Evolutionary conservation across 2,113 vertebrate species (phyloP).

Genomic region (Elachura formosa): DNA sequence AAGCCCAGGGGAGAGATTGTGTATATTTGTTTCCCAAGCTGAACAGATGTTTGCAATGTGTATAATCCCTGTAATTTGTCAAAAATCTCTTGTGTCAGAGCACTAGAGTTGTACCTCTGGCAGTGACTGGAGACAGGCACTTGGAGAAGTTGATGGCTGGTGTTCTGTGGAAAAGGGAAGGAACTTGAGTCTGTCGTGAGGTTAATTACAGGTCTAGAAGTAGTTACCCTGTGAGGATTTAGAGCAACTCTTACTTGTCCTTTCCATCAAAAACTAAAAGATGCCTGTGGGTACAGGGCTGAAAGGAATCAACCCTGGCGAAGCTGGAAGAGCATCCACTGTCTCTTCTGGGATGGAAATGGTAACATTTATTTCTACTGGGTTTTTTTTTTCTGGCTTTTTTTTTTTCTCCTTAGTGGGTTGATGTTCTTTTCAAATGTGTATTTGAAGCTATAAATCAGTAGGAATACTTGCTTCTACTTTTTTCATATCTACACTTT

Average conservation of each 20-base stretch:
- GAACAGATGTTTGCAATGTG: not conserved
- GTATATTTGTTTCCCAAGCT: not conserved
- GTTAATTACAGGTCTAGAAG: not conserved
- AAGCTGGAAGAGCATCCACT: not conserved
- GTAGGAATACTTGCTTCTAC: not conserved
- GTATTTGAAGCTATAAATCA: not conserved
- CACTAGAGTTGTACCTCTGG: not conserved
- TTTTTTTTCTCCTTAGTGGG: not conserved
- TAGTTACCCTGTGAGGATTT: not conserved
- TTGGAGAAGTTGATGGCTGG: not conserved
- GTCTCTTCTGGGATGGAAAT: not conserved
- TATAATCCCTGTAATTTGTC: not conserved
- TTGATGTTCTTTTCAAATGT: not conserved
- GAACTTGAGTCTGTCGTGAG: not conserved
- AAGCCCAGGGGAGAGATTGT: not conserved
- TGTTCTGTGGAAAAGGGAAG: not conserved
- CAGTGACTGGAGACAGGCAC: not conserved
- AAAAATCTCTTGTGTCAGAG: not conserved
- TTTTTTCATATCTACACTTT: not conserved
- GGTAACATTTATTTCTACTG: not conserved
- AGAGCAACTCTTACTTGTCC: not conserved
- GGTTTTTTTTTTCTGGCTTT: rapidly evolving
- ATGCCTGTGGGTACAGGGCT: not conserved
- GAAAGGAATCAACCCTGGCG: not conserved
- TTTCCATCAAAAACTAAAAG: not conserved